Base-by-base conservation (phyloP, 2,113 vertebrate genomes). In the Campylorhamphus procurvoides region DNA sequence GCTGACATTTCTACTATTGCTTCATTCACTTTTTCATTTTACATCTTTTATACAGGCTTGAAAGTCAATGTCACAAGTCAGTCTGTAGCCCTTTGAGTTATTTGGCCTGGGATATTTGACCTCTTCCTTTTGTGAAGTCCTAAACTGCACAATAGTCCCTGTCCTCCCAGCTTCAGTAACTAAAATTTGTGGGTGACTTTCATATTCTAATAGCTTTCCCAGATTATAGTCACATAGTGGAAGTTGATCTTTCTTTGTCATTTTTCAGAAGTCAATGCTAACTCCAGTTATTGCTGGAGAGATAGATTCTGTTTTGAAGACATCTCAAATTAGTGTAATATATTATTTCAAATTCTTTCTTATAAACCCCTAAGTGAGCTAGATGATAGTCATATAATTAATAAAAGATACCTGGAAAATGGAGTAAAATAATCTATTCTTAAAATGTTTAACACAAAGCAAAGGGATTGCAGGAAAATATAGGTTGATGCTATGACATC, bases 1-100 rank as follows among this genome's bases (percentile, higher is more conserved):
- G 8, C 55, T 93, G 80, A 66, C 69, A 91, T 96, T 96, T 93
- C 87, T 90, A 59, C 58, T 84, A 80, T 23, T 75, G 59, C 46
- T 89, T 89, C 93, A 50, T 77, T 92, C 83, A 80, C 64, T 84
- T 81, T 91, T 84, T 72, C 82, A 52, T 90, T 90, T 94, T 66
- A 40, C 6, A 2, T 76, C 59, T 76, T 89, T 90, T n/a, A 1
- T 64, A 74, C 37, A 89, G 82, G 8, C 56, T 87, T 77, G 77
- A 46, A 95, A 87, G 50, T 50, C 49, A 85, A 63, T 88, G 59
- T 27, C 73, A 31, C 47, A 35, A 67, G 50, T 55, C 77, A 59
- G 17, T 67, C 68, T 64, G 23, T 56, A 82, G 50, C 33, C 83
- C 76, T 62, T 80, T 31, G 23, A 22, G 56, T 85, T 37, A 37